These are phyloP conservation scores for Forbesichthys papilliferus DNA, from an alignment of 2,113 vertebrate genomes.

Conservation along the genomic window DNA sequence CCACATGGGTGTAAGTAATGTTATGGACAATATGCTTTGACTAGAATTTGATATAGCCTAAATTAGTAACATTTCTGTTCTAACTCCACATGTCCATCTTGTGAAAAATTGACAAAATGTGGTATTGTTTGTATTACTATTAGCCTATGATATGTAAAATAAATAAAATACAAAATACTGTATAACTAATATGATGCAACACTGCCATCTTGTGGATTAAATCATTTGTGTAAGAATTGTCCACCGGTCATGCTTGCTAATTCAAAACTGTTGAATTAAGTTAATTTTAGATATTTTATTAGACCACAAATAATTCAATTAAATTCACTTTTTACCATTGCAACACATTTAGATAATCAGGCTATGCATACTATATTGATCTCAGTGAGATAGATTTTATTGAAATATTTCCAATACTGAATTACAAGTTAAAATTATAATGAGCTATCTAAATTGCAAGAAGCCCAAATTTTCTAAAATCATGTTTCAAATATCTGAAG, in stretches of 20 bases:
- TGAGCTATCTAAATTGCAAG: neutral
- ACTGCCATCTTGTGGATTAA: conserved; percentile 40
- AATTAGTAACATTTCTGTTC: neutral
- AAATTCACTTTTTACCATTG: too few species aligned
- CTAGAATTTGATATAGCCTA: too few species aligned
- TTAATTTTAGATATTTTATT: neutral
- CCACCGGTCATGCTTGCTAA: too few species aligned
- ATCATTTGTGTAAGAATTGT: neutral
- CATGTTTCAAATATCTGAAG: neutral
- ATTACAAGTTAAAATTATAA: neutral
- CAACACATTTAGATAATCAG: too few species aligned
- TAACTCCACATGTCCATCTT: neutral
- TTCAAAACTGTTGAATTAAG: too few species aligned
- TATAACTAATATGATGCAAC: neutral
- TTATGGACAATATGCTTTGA: too few species aligned
- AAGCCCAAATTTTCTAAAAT: neutral
- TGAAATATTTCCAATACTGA: neutral
- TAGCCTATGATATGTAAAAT: too few species aligned
- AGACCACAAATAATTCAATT: neutral
- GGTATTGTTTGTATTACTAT: too few species aligned
- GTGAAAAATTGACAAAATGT: neutral
- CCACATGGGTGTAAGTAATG: neutral
- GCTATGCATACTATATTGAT: too few species aligned
- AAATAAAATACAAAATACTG: neutral
- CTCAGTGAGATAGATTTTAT: conserved; percentile 18